Evolutionary conservation across 1,140 invertebrate species (phyloP), one percentile per base, ranked within the genome.

Genomic region (Solen grandis): DNA sequence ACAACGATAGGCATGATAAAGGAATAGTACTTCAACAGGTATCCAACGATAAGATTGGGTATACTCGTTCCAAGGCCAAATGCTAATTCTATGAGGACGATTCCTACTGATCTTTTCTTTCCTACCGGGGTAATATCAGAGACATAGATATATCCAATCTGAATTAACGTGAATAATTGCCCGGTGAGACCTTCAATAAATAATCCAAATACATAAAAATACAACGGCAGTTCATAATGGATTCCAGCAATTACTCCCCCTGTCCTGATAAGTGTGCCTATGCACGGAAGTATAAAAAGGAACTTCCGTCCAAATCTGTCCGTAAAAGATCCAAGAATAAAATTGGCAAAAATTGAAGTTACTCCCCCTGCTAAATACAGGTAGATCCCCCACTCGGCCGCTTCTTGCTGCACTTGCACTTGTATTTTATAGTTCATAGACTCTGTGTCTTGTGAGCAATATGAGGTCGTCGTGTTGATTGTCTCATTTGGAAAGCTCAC

Each of bases 301-400:
- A 75, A 75, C 29, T 75, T 75, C 8, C 72, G 35, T 19, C 72
- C 72, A 75, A 62, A 63, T 33, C 72, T 36, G 22, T 75, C 72
- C 8, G 72, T 75, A 33, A 52, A 75, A 10, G 72, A 31, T 31
- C 72, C 72, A 13, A 75, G n/a, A 13, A 75, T 22, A 25, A 75
- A 63, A 52, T 75, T 75, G 5, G 72, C n/a, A 29, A 75, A 19
- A 1, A 75, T 52, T 5, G 72, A 41, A 35, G 59, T 63, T 4
- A 75, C 10, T 4, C 41, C 57, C 3, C 72, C 72, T 19, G 72
- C 59, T 14, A 75, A 25, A 36, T 62, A 75, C 2, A 62, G 35
- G 54, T 75, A 75, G 19, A 75, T 75, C 13, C 59, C 57, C 72
- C 72, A 75, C 5, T 14, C 50, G 10, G 72, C 72, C 16, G 72